phyloP scores from a whole-genome alignment of 2,797 vertebrate genomes.

The Lepidocolaptes lacrymiger region DNA sequence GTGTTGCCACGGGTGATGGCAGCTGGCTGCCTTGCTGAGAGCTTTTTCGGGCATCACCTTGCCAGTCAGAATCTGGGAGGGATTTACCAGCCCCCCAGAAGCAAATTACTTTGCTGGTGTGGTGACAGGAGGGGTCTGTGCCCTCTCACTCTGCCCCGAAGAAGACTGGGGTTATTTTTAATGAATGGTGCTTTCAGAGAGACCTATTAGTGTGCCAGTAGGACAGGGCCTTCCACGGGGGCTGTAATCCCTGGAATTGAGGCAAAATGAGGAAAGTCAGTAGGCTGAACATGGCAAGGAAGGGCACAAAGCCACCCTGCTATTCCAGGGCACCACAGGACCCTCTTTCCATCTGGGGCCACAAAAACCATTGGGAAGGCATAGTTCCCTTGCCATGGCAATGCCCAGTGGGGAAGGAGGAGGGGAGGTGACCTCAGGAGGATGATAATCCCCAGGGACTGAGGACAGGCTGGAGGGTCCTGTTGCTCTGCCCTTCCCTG shows the following conservation, averaged over 20 bases:
- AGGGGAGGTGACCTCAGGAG: not conserved
- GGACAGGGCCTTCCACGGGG: not conserved
- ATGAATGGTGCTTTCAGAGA: not conserved
- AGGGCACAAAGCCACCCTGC: not conserved
- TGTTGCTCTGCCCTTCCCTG: not conserved
- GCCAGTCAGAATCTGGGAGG: not conserved
- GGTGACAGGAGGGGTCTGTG: not conserved
- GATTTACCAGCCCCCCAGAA: not conserved
- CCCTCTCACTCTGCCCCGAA: not conserved
- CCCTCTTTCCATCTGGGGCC: not conserved
- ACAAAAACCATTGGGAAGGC: not conserved
- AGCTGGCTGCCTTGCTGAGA: not conserved
- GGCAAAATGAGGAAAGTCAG: not conserved
- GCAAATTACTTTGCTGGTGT: accelerated
- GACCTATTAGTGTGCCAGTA: not conserved
- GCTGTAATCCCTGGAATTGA: not conserved
- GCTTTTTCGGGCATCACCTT: not conserved
- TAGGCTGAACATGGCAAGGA: not conserved
- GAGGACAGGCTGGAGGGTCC: not conserved
- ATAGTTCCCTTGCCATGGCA: accelerated
- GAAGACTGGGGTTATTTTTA: not conserved
- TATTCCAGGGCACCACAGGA: not conserved
- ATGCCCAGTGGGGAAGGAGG: not conserved
- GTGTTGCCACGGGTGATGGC: not conserved
- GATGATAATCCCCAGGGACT: not conserved